These are phyloP conservation scores for Saguinus midas DNA, from an alignment of 2,113 vertebrate species.

Conservation along the genomic window DNA sequence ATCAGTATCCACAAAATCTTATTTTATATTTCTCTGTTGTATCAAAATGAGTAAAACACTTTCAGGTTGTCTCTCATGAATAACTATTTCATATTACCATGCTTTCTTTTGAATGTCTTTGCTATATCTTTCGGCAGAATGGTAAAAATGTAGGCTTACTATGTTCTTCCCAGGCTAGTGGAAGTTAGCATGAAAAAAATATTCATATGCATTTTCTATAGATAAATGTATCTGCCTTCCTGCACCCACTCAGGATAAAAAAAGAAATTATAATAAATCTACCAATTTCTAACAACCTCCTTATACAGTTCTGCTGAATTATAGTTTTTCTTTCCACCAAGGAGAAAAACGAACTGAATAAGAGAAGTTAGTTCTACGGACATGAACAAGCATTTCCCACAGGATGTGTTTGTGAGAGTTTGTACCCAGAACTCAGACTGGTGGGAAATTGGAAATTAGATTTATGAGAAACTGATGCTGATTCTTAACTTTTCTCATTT, in stretches of 20 bases:
- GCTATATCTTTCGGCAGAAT: background rate
- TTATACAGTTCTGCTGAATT: background rate
- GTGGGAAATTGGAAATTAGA: constrained; percentile 9
- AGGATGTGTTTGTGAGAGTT: background rate
- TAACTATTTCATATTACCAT: background rate
- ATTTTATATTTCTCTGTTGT: background rate
- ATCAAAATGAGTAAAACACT: constrained; percentile 11
- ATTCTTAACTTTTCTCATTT: background rate
- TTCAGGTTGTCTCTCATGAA: background rate
- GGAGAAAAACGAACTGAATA: background rate
- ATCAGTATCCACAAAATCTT: background rate
- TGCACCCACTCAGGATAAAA: background rate
- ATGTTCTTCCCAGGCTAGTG: background rate
- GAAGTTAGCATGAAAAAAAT: background rate
- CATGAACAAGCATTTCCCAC: background rate
- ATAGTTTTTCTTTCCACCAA: background rate
- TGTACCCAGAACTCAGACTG: background rate
- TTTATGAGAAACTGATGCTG: background rate
- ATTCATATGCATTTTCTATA: background rate
- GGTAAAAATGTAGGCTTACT: background rate
- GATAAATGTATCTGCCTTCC: background rate
- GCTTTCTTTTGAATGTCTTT: background rate
- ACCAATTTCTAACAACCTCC: constrained; percentile 9
- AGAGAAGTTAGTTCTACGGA: background rate
- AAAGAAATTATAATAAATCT: background rate